A percentile compares a stretch with the other conserved stretches of the same genome.
phyloP scores from a whole-genome alignment of 2,888 invertebrate species.

The Flabesymbios commensalis region DNA sequence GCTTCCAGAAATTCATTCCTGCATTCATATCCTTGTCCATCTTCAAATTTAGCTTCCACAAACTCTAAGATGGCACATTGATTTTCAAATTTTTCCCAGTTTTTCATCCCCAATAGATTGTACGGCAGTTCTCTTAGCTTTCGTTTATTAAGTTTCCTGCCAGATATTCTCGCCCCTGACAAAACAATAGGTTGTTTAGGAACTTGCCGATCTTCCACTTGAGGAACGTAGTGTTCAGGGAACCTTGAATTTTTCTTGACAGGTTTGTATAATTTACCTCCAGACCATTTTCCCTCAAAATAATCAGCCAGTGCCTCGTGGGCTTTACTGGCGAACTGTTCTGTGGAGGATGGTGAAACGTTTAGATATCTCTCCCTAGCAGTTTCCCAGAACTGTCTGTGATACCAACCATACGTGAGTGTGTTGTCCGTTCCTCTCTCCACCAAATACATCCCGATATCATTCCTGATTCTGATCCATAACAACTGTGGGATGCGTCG shows the following conservation, averaged over 20 bases:
- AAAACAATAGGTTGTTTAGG: constrained; percentile 17
- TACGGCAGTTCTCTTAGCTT: constrained; percentile 25
- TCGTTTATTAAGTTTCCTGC: constrained; percentile 12
- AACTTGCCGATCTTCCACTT: constrained; percentile 18
- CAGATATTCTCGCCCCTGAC: not conserved
- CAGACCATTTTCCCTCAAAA: constrained; percentile 46
- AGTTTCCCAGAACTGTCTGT: constrained; percentile 30
- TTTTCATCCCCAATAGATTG: constrained; percentile 14
- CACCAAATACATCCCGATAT: constrained; percentile 31
- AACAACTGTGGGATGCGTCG: constrained; percentile 40
- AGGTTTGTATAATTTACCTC: constrained; percentile 21
- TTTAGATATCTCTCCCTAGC: constrained; percentile 18
- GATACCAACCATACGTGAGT: constrained; percentile 35
- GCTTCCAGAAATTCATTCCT: constrained; percentile 15
- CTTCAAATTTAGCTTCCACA: constrained; percentile 25
- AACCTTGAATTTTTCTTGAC: not conserved
- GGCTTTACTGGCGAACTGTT: not conserved
- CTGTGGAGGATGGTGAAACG: not conserved
- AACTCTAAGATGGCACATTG: constrained; percentile 11
- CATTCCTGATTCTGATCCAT: constrained; percentile 30
- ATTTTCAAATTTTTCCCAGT: constrained; percentile 20
- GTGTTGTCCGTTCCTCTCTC: constrained; percentile 34
- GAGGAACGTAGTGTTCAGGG: not conserved
- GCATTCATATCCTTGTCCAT: constrained; percentile 26
- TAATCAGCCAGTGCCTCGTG: constrained; percentile 46